Evolutionary conservation across 2,888 invertebrate species (phyloP).

Genomic region (Mamestra brassicae): DNA sequence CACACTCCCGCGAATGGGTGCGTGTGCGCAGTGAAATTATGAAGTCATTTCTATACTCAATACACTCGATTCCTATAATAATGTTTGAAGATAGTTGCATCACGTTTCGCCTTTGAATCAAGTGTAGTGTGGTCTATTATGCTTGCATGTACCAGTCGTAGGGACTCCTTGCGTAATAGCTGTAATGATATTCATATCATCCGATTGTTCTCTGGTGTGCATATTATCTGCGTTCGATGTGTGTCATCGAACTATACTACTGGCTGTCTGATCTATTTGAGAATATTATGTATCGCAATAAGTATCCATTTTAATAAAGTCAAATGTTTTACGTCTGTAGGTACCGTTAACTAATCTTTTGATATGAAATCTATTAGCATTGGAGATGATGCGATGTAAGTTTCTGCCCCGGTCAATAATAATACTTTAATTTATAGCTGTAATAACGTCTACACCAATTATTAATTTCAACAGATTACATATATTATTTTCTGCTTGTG

Average conservation of each 20-base stretch:
- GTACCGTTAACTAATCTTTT: constrained; percentile 39
- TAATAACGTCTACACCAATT: constrained; percentile 52
- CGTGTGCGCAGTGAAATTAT: constrained; percentile 79
- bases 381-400: constrained; percentile 27
- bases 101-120: constrained; percentile 74
- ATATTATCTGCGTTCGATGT: constrained; percentile 57
- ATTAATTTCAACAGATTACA: constrained; percentile 42
- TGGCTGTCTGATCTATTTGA: constrained; percentile 61
- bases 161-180: constrained; percentile 67
- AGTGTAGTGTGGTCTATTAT: constrained; percentile 73
- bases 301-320: constrained; percentile 21
- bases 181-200: constrained; percentile 65
- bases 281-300: constrained; percentile 32
- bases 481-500: constrained; percentile 53
- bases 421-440: constrained; percentile 54
- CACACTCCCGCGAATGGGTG: constrained; percentile 55
- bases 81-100: constrained; percentile 73
- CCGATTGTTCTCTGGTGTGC: constrained; percentile 66
- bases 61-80: constrained; percentile 71
- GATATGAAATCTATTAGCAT: constrained; percentile 34
- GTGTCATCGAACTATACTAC: constrained; percentile 65
- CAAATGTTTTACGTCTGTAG: constrained; percentile 11
- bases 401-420: constrained; percentile 40
- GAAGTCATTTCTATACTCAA: constrained; percentile 83
- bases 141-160: constrained; percentile 54